Conservation (phyloP, 2,888 invertebrate genomes). For the Xylocampa areola region DNA sequence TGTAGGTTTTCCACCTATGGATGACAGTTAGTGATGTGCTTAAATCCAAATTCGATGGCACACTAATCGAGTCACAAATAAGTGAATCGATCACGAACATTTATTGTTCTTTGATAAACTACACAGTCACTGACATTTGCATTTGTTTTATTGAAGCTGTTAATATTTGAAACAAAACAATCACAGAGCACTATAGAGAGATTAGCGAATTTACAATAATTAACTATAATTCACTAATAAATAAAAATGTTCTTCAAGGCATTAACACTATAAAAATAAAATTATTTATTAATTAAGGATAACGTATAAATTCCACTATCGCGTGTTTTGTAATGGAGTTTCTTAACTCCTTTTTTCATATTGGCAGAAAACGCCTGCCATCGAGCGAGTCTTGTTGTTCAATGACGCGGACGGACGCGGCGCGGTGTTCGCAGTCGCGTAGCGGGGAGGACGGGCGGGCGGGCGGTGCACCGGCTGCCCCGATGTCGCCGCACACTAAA, state of each 20-base stretch:
- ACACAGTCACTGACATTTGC: slow-evolving; percentile 82
- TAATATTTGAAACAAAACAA: slow-evolving; percentile 84
- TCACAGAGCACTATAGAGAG: slow-evolving; percentile 85
- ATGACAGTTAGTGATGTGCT: slow-evolving; percentile 83
- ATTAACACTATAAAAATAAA: slow-evolving; percentile 88
- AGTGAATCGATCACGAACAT: slow-evolving; percentile 78
- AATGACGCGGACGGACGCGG: slow-evolving; percentile 86
- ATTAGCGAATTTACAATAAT: slow-evolving; percentile 85
- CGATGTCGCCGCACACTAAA: slow-evolving; percentile 85
- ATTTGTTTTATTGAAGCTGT: slow-evolving; percentile 75
- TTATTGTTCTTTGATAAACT: slow-evolving; percentile 70
- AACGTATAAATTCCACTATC: slow-evolving; percentile 88
- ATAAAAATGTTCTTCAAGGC: slow-evolving; percentile 84
- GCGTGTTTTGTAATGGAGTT: slow-evolving; percentile 86
- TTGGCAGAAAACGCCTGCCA: slow-evolving; percentile 89
- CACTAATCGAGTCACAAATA: slow-evolving; percentile 76
- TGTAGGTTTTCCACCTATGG: slow-evolving; percentile 83
- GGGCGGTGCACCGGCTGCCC: slow-evolving; percentile 88
- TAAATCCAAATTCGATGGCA: slow-evolving; percentile 79
- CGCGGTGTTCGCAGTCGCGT: slow-evolving; percentile 87
- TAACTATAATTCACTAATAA: slow-evolving; percentile 88
- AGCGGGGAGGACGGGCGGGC: slow-evolving; percentile 85
- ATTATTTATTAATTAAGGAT: slow-evolving; percentile 84
- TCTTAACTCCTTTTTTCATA: slow-evolving; percentile 86
- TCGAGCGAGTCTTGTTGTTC: slow-evolving; percentile 89